These are phyloP conservation scores for Sphaerodactylus townsendi DNA, from an alignment of 2,113 vertebrate species.

Conservation along the genomic window DNA sequence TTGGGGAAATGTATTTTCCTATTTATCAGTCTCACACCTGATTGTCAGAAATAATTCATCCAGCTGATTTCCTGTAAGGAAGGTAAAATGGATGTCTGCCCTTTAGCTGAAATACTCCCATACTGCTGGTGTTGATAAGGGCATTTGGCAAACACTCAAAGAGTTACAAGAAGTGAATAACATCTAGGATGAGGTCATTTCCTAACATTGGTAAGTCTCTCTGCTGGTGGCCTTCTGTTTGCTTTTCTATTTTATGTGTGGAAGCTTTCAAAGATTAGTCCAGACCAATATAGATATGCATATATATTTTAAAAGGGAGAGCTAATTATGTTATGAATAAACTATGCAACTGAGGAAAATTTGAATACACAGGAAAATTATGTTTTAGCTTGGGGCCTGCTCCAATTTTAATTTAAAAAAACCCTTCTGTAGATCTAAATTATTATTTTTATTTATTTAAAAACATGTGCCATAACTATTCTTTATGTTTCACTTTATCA, in stretches of 20 bases:
- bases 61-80: slow-evolving; percentile 56
- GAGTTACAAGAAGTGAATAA: slow-evolving; percentile 66
- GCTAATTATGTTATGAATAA: background rate
- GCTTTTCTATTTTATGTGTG: slow-evolving; percentile 2
- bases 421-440: background rate
- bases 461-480: background rate
- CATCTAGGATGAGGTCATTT: slow-evolving; percentile 61
- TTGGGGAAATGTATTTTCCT: slow-evolving; percentile 13
- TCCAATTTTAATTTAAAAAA: background rate
- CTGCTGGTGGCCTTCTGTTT: slow-evolving; percentile 44
- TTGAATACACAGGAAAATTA: background rate
- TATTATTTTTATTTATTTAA: background rate
- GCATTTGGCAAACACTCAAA: slow-evolving; percentile 54
- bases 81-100: slow-evolving; percentile 45
- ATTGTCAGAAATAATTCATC: slow-evolving; percentile 47
- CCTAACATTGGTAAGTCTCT: slow-evolving; percentile 51
- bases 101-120: slow-evolving; percentile 49
- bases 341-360: background rate
- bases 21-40: slow-evolving; percentile 43
- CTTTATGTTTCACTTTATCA: background rate
- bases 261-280: slow-evolving; percentile 9
- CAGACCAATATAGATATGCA: background rate
- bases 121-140: slow-evolving; percentile 55
- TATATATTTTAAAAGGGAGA: no score
- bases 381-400: background rate